Evolutionary conservation across 1,140 invertebrate genomes (phyloP), one percentile per base, ranked within the genome.

Genomic region (Drosophila paulistorum): DNA sequence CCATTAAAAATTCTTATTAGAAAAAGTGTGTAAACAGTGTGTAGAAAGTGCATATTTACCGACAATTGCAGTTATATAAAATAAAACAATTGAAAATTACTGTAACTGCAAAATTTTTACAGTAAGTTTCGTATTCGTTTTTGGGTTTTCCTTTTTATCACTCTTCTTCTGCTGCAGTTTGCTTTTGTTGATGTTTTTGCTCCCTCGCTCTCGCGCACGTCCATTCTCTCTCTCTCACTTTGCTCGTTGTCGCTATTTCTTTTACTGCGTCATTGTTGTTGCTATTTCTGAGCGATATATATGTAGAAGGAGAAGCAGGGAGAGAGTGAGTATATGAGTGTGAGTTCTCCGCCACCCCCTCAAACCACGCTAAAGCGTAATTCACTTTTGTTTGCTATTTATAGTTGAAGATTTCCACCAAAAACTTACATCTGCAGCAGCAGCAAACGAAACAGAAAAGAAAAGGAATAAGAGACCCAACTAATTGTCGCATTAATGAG

Each of bases 351-450:
- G 11, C 33, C 35, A 11, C 35, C 60, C 42, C 51, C 62, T 17
- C 73, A 76, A 82, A 77, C 86, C 71, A 72, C 42, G 35, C 68
- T 67, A 61, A 79, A 51, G 17, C 45, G 20, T 23, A 51, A 79
- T 87, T 83, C 73, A 87, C 75, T 76, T 87, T 73, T 72, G 64
- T 75, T 81, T 76, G 75, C 82, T 85, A 85, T 85, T 85, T 76
- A 73, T 85, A 87, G 83, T 17, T 26, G 26, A 14, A 48, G 66
- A 80, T 85, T 85, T 67, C 6, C n/a, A 51, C 17, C 45, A 51
- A 51, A 67, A 51, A 67, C 68, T 37, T 67, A 59, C 69, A 84
- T 77, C 61, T 65, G 77, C 63, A 62, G 54, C 11, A 39, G 74
- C 65, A 48, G 69, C 42, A 65, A 54, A 63, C 54, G 39, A 42